Base-by-base conservation (phyloP, 1,140 invertebrate species). In the Drosophila pachea region DNA sequence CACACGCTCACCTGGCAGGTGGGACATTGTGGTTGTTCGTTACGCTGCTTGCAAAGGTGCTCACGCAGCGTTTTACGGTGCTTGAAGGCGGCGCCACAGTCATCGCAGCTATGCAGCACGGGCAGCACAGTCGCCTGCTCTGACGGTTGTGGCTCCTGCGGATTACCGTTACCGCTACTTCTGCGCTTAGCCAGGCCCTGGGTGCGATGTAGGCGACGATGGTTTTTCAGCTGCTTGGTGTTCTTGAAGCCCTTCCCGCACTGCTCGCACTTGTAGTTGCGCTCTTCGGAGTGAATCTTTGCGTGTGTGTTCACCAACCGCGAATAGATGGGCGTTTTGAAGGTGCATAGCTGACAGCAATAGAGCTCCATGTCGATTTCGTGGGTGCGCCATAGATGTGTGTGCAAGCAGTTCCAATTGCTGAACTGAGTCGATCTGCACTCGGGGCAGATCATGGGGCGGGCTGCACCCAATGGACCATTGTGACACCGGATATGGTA, bases 171-270 rank as follows among this genome's bases (percentile, higher is more conserved):
- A 4, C 11, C 9, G 0, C 94, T 93, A 31, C 91, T 91, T 42
- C 5, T 91, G 89, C 12, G 72, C 68, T 53, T 88, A 7, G 81
- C 79, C 38, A 84, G 45, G 0, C 75, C 62, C 35, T 87, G 82
- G 38, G 90, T 90, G 61, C 91, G 90, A 78, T 94, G 90, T 63
- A 91, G 90, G 5, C 91, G 74, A 8, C 91, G 91, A 77, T 94
- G 93, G 71, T 94, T 94, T 31, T 92, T 90, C 50, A 95, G 89
- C 76, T 95, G 95, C 86, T 94, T 95, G 7, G 91, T 90, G 84
- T 94, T 95, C 87, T 95, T 95, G 87, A 95, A 96, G 3, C 91
- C 91, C 87, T 95, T 95, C n/a, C 91, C 91, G 86, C 95, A 96
- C 31, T 90, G 88, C 65, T 93, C 90, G 89, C 94, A 94, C 5